phyloP scores from a whole-genome alignment of 1,140 invertebrate genomes.

The Temnothorax longispinosus region DNA sequence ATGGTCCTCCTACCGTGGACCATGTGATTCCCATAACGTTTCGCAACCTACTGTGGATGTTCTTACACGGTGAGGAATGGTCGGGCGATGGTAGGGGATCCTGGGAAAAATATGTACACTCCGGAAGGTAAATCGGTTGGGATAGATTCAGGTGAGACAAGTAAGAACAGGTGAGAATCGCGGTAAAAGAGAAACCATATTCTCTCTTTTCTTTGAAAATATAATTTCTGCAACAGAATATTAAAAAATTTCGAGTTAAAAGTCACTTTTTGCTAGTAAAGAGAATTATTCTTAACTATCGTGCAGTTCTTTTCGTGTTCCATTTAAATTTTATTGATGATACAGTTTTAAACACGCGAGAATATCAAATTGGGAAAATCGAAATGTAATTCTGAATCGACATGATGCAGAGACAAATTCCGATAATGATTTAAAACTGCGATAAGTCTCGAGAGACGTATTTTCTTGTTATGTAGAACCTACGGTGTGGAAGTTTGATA shows the following conservation, averaged over 20 bases:
- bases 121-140: conserved; percentile 20
- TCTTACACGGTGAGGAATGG: conserved; percentile 32
- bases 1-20: conserved; percentile 29
- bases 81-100: not conserved
- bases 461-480: conserved; percentile 3
- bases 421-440: conserved; percentile 20
- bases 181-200: not conserved
- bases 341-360: not conserved
- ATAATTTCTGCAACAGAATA: not conserved
- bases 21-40: conserved; percentile 52
- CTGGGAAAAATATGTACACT: conserved; percentile 28
- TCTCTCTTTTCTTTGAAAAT: not conserved
- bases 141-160: conserved; percentile 6
- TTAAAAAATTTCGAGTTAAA: not conserved
- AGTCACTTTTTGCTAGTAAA: not conserved
- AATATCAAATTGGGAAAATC: not conserved
- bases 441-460: conserved; percentile 8
- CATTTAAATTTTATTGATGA: not conserved
- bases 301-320: not conserved
- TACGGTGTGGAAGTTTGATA: conserved; percentile 11
- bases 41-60: conserved; percentile 34
- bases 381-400: conserved; percentile 1
- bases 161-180: not conserved
- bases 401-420: not conserved
- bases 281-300: not conserved